phyloP scores from a whole-genome alignment of 2,888 invertebrate species.

The Crematogaster levior region DNA sequence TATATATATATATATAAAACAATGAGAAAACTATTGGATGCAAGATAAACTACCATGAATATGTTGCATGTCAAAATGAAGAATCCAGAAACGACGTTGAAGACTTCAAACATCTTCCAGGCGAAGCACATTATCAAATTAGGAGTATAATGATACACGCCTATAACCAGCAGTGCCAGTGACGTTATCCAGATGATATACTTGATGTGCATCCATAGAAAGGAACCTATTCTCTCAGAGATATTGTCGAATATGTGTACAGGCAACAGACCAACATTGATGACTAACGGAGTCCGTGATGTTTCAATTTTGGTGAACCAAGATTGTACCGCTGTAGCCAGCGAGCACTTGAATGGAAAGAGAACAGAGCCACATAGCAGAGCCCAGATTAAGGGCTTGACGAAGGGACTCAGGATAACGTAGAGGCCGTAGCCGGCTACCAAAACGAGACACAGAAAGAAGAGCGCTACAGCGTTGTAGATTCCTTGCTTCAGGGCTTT shows the following conservation, averaged over 20 bases:
- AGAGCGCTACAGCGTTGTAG: slow-evolving; percentile 94
- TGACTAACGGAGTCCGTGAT: slow-evolving; percentile 89
- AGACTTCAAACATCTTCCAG: slow-evolving; percentile 87
- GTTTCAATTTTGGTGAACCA: slow-evolving; percentile 92
- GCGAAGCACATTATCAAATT: slow-evolving; percentile 88
- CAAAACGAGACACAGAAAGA: slow-evolving; percentile 90
- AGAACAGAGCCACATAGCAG: slow-evolving; percentile 97
- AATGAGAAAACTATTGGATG: not conserved
- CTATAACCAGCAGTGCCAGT: slow-evolving; percentile 86
- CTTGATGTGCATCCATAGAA: slow-evolving; percentile 90
- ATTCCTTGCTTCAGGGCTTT: slow-evolving; percentile 97
- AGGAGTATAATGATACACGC: slow-evolving; percentile 92
- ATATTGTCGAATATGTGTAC: slow-evolving; percentile 91
- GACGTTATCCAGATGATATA: slow-evolving; percentile 86
- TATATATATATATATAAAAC: too few relatives aligned
- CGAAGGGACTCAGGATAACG: slow-evolving; percentile 95
- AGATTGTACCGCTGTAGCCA: slow-evolving; percentile 91
- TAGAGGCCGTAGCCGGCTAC: slow-evolving; percentile 92
- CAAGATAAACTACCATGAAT: slow-evolving; percentile 85
- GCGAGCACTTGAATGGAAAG: slow-evolving; percentile 96
- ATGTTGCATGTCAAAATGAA: slow-evolving; percentile 87
- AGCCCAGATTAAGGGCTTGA: slow-evolving; percentile 98
- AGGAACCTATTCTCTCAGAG: slow-evolving; percentile 91
- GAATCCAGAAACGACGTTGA: slow-evolving; percentile 86
- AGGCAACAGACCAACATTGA: slow-evolving; percentile 89